A percentile compares a stretch with the other conserved stretches of the same genome.
Evolutionary conservation across 1,140 invertebrate species (phyloP).

Genomic region (Brachionus plicatilis): DNA sequence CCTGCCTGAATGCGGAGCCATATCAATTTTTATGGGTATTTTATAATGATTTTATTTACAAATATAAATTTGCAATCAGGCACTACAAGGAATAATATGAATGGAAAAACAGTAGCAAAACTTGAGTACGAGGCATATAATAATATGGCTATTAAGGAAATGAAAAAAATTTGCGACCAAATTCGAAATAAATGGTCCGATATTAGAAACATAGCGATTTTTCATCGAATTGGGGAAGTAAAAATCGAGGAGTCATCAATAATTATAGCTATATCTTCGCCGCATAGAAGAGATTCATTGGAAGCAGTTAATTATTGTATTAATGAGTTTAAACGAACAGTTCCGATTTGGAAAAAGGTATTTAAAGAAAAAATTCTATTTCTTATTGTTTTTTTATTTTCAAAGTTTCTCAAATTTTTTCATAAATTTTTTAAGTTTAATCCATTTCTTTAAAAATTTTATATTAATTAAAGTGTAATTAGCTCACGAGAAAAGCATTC

Average conservation of each 20-base stretch:
- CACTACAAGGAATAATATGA: slow-evolving; percentile 81
- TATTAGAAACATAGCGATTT: slow-evolving; percentile 50
- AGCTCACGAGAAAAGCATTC: too few relatives aligned
- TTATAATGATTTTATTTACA: not conserved
- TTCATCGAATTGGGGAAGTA: slow-evolving; percentile 66
- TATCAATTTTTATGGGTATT: slow-evolving; percentile 73
- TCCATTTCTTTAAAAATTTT: too few relatives aligned
- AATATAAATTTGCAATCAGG: slow-evolving; percentile 51
- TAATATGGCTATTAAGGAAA: slow-evolving; percentile 77
- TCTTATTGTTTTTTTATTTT: not conserved
- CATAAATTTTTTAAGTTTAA: too few relatives aligned
- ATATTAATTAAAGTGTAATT: too few relatives aligned
- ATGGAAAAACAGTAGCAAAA: slow-evolving; percentile 72
- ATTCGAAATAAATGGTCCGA: slow-evolving; percentile 47
- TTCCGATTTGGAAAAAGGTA: slow-evolving; percentile 90
- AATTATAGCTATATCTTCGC: slow-evolving; percentile 79
- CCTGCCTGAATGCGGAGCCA: slow-evolving; percentile 73
- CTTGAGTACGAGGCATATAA: slow-evolving; percentile 90
- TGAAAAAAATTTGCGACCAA: slow-evolving; percentile 70
- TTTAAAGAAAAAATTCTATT: too few relatives aligned
- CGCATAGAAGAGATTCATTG: slow-evolving; percentile 74
- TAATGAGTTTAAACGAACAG: slow-evolving; percentile 73
- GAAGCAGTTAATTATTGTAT: slow-evolving; percentile 77
- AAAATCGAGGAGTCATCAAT: slow-evolving; percentile 80
- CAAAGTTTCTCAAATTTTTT: too few relatives aligned